A percentile compares a stretch with the other conserved stretches of the same genome.
These are phyloP conservation scores for Sardinella longiceps DNA, from an alignment of 2,797 vertebrate species.

Conservation along the genomic window DNA sequence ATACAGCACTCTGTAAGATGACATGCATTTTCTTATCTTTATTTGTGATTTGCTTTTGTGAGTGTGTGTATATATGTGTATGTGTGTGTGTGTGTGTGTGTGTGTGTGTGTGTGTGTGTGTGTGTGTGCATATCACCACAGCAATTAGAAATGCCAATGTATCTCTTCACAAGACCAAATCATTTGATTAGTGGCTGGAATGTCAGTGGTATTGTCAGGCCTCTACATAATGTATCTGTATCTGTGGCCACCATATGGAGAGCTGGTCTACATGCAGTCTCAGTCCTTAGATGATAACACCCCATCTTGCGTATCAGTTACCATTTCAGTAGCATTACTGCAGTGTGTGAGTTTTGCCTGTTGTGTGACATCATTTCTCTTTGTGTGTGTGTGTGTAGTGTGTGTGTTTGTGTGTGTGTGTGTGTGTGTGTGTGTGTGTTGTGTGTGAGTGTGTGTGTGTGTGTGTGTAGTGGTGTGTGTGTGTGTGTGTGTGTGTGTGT, in stretches of 20 bases:
- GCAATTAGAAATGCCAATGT: neutral
- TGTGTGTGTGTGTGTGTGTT: no score
- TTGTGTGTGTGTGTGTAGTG: no score
- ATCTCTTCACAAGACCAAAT: neutral
- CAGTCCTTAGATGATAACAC: neutral
- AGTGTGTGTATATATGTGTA: no score
- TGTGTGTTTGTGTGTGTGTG: no score
- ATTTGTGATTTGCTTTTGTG: no score
- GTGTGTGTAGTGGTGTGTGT: no score
- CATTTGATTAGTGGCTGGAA: neutral
- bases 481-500: no score
- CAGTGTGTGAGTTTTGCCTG: neutral
- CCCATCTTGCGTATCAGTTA: neutral
- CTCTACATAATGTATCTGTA: no score
- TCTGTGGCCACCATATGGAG: neutral
- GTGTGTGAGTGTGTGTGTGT: no score
- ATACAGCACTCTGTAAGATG: no score
- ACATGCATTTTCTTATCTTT: no score
- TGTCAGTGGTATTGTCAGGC: neutral
- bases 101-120: conserved; percentile 4
- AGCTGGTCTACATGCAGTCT: neutral
- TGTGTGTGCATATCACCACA: neutral
- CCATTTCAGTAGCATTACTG: neutral
- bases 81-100: neutral
- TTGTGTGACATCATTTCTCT: no score